phyloP scores from a whole-genome alignment of 2,113 vertebrate species.

The Chionis minor region DNA sequence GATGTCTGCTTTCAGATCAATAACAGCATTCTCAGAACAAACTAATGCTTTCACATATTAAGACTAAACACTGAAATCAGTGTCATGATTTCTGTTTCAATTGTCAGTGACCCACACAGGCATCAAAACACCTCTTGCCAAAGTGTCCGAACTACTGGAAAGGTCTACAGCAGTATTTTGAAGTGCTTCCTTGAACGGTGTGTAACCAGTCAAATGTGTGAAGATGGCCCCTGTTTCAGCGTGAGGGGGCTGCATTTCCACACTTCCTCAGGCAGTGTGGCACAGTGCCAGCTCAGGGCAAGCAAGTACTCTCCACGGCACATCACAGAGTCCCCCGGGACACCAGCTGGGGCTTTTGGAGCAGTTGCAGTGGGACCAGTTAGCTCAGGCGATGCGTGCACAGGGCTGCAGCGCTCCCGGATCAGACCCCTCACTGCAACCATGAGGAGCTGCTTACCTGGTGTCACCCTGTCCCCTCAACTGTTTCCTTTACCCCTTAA shows the following conservation, averaged over 20 bases:
- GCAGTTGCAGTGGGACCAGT: neutral
- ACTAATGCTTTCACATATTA: neutral
- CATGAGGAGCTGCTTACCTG: neutral
- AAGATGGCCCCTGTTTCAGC: neutral
- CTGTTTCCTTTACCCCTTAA: neutral
- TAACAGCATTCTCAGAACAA: neutral
- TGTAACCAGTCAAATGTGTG: accelerated
- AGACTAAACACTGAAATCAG: neutral
- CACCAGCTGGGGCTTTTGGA: neutral
- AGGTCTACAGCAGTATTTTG: neutral
- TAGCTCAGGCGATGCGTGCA: neutral
- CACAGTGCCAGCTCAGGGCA: neutral
- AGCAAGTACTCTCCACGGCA: neutral
- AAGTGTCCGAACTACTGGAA: neutral
- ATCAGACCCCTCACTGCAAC: neutral
- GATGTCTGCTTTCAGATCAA: neutral
- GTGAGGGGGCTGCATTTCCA: neutral
- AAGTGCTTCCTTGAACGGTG: neutral
- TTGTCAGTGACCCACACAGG: neutral
- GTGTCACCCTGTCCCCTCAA: neutral
- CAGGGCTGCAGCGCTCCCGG: neutral
- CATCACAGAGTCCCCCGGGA: neutral
- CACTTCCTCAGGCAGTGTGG: neutral
- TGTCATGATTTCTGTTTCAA: neutral
- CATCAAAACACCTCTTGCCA: neutral